Conservation (phyloP, 2,113 vertebrate genomes). For the Odontesthes bonariensis region DNA sequence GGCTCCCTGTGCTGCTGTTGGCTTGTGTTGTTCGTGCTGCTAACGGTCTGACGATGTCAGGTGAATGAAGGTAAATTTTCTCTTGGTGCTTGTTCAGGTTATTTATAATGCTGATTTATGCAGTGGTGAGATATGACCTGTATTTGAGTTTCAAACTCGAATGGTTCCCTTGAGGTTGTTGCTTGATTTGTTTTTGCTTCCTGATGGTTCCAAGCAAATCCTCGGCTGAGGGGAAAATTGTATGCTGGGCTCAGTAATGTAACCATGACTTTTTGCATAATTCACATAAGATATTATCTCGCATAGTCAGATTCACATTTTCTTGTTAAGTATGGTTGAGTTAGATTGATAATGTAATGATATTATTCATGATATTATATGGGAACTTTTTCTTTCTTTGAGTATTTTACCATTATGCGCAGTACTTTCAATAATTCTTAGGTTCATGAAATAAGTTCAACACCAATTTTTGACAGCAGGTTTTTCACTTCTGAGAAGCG, state of each 20-base stretch:
- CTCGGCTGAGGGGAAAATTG: not conserved
- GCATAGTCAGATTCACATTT: too few species aligned
- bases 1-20: not conserved
- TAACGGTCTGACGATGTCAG: not conserved
- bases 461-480: too few species aligned
- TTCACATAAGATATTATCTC: not conserved
- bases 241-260: constrained; percentile 4
- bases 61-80: not conserved
- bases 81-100: not conserved
- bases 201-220: constrained; percentile 1
- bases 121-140: constrained; percentile 2
- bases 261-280: not conserved
- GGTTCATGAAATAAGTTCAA: too few species aligned
- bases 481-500: too few species aligned
- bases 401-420: too few species aligned
- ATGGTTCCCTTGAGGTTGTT: not conserved
- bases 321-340: too few species aligned
- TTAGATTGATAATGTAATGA: too few species aligned
- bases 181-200: not conserved
- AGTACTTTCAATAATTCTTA: too few species aligned
- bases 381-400: too few species aligned
- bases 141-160: not conserved
- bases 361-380: too few species aligned
- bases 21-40: not conserved
- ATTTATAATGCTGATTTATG: constrained; percentile 3